Percentiles rank a stretch among this genome's conserved stretches.
These are phyloP conservation scores for Gymnocheta viridis DNA, from an alignment of 2,888 invertebrate genomes.

Conservation along the genomic window DNA sequence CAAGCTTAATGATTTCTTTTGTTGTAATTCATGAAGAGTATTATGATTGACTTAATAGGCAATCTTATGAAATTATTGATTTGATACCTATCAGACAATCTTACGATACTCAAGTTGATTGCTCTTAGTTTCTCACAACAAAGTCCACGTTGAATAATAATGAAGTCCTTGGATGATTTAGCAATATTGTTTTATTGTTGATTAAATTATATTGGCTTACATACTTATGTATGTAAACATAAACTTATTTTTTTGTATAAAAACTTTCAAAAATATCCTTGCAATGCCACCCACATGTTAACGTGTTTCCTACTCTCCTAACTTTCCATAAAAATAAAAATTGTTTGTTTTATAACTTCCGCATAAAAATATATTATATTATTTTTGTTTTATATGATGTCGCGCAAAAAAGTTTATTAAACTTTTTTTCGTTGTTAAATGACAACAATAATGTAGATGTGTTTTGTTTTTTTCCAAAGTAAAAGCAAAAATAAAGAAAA, in stretches of 20 bases:
- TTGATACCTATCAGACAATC: no score
- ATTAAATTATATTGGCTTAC: background rate
- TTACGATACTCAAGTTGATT: no score
- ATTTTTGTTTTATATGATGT: background rate
- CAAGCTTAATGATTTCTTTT: no score
- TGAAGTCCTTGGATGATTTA: no score
- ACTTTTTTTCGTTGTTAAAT: conserved; percentile 21
- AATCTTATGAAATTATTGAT: no score
- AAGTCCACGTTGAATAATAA: no score
- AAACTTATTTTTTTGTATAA: background rate
- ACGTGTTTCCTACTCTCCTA: background rate
- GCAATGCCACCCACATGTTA: background rate
- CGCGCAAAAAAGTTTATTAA: conserved; percentile 31
- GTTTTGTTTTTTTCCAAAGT: background rate
- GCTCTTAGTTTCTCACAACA: no score
- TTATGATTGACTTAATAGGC: no score
- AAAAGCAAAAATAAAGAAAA: background rate
- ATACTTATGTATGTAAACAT: background rate
- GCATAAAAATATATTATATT: background rate
- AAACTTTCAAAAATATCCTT: background rate
- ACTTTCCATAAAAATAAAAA: background rate
- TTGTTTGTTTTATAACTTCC: background rate
- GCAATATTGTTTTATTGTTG: no score
- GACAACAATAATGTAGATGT: background rate
- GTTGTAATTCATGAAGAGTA: no score